A percentile compares a stretch with the other conserved stretches of the same genome.
These are phyloP conservation scores for Solea senegalensis DNA, from an alignment of 2,113 vertebrate genomes.

Conservation along the genomic window DNA sequence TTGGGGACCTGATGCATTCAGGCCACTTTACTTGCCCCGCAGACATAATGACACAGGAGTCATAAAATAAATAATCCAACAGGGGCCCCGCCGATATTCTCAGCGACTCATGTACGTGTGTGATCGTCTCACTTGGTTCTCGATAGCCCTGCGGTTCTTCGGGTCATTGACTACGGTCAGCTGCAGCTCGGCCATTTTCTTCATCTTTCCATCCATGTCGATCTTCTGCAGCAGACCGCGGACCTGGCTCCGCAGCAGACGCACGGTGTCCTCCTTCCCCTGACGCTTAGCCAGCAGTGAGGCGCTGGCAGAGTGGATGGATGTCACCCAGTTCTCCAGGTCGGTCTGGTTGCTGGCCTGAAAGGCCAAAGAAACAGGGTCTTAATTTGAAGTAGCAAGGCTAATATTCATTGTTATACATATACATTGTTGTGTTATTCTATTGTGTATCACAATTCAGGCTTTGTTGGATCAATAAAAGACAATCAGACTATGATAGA, in stretches of 20 bases:
- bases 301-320: conserved; percentile 94
- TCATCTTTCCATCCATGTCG: conserved; percentile 99
- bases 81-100: background rate
- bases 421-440: background rate
- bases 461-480: conserved; percentile 34
- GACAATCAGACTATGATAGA: conserved; percentile 7
- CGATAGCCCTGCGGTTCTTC: conserved; percentile 95
- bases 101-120: background rate
- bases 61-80: background rate
- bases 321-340: conserved; percentile 97
- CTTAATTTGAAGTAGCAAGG: conserved; percentile 12
- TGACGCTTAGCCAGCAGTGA: conserved; percentile 94
- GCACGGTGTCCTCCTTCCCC: conserved; percentile 94
- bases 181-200: conserved; percentile 97
- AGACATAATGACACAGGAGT: conserved; percentile 53
- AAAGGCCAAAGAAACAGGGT: background rate
- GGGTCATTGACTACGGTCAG: conserved; percentile 90
- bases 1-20: conserved; percentile 65
- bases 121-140: conserved; percentile 88
- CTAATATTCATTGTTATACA: background rate
- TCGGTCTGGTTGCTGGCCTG: conserved; percentile 97
- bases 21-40: conserved; percentile 66
- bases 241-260: conserved; percentile 89
- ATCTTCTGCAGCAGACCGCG: conserved; percentile 93
- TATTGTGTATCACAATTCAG: conserved; percentile 6